Evolutionary conservation across 2,797 vertebrate genomes (phyloP).

Genomic region (Melanotaenia nigrans): DNA sequence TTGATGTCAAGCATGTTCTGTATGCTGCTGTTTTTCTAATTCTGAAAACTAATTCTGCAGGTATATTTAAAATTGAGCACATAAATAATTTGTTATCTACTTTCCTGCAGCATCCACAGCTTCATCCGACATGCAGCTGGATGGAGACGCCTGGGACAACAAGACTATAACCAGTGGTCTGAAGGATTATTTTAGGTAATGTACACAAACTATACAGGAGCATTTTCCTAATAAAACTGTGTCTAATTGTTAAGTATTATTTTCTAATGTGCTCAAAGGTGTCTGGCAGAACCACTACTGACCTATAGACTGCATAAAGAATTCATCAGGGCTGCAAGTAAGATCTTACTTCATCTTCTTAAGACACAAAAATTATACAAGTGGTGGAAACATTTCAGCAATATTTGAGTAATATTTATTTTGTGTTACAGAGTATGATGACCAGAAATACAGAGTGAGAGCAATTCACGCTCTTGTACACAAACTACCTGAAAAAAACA

Average conservation of each 20-base stretch:
- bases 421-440: constrained; percentile 91
- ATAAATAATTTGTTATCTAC: not conserved
- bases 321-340: constrained; percentile 97
- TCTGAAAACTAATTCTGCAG: not conserved
- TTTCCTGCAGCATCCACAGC: constrained; percentile 87
- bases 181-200: constrained; percentile 96
- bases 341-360: constrained; percentile 70
- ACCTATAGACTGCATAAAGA: constrained; percentile 98
- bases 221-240: constrained; percentile 12
- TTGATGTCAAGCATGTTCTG: constrained; percentile 76
- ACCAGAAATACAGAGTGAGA: constrained; percentile 94
- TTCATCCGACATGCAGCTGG: constrained; percentile 91
- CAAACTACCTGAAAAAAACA: constrained; percentile 95
- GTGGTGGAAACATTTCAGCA: not conserved
- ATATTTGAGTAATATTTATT: constrained; percentile 12
- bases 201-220: not conserved
- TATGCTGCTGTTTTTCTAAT: constrained; percentile 21
- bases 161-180: constrained; percentile 98
- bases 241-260: constrained; percentile 10
- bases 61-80: not conserved
- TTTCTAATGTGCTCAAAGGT: constrained; percentile 78
- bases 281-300: constrained; percentile 95
- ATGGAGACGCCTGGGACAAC: constrained; percentile 95
- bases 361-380: not conserved
- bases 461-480: constrained; percentile 94